phyloP scores from a whole-genome alignment of 2,888 invertebrate genomes.

The Linnaemya tessellans region DNA sequence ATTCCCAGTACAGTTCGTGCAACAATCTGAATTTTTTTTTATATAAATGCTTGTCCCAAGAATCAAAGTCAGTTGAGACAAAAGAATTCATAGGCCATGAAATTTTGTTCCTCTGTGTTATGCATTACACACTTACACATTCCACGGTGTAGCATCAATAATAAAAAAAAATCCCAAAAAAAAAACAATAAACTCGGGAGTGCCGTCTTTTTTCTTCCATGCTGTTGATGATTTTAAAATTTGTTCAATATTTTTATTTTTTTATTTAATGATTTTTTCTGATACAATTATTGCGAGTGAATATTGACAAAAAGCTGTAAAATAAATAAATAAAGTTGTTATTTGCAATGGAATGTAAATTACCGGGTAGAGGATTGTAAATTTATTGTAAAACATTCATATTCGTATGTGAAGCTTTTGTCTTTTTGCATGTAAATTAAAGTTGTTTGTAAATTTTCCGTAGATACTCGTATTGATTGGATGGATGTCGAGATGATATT shows the following conservation, averaged over 20 bases:
- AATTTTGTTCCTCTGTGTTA: neutral
- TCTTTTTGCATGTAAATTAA: constrained; percentile 48
- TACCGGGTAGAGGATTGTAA: constrained; percentile 64
- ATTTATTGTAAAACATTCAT: constrained; percentile 52
- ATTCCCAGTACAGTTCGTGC: too few species aligned
- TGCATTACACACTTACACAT: neutral
- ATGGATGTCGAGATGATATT: constrained; percentile 24
- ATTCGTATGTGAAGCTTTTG: neutral
- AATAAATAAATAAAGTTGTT: constrained; percentile 58
- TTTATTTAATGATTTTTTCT: constrained; percentile 20
- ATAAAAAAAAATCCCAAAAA: constrained; percentile 14
- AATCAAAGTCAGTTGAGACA: too few species aligned
- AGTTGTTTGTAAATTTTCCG: constrained; percentile 44
- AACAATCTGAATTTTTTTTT: too few species aligned
- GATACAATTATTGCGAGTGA: constrained; percentile 68
- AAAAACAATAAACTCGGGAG: constrained; percentile 57
- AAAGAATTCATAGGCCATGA: too few species aligned
- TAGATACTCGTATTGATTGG: constrained; percentile 58
- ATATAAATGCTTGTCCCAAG: too few species aligned
- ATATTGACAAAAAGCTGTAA: constrained; percentile 56
- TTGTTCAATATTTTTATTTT: constrained; percentile 3
- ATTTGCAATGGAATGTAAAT: constrained; percentile 71
- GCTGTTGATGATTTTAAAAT: constrained; percentile 35
- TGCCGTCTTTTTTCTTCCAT: constrained; percentile 54
- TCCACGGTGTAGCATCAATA: neutral